Evolutionary conservation across 2,797 vertebrate genomes (phyloP).

Genomic region (Microctenopoma stevenorrisi): DNA sequence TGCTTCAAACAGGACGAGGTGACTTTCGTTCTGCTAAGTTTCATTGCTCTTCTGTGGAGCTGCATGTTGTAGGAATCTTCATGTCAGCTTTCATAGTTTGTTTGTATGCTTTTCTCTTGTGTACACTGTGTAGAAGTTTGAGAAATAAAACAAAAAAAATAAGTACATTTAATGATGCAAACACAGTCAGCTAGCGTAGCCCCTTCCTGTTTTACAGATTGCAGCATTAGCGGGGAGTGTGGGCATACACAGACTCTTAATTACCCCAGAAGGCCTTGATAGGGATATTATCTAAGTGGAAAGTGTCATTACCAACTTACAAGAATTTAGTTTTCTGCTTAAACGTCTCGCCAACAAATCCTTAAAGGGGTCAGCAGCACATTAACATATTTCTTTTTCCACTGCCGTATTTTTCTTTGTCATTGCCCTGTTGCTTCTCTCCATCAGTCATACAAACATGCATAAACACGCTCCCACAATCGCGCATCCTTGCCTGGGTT

Average conservation of each 20-base stretch:
- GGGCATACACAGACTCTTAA: constrained; percentile 14
- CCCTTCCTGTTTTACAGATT: background rate
- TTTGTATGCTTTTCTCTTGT: background rate
- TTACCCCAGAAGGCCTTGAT: constrained; percentile 13
- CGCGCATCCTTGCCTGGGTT: constrained; percentile 18
- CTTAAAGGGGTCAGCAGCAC: constrained; percentile 42
- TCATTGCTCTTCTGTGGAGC: background rate
- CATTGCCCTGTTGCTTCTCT: constrained; percentile 1
- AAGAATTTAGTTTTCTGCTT: constrained; percentile 24
- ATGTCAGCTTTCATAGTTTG: too few relatives aligned
- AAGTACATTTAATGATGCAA: constrained; percentile 8
- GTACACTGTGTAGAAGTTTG: background rate
- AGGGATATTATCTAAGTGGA: constrained; percentile 25
- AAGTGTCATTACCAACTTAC: constrained; percentile 14
- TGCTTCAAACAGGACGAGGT: background rate
- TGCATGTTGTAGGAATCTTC: background rate
- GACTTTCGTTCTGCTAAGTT: background rate
- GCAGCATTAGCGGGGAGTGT: constrained; percentile 10
- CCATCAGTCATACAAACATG: constrained; percentile 7
- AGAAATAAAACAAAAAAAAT: background rate
- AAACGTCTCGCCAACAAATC: constrained; percentile 33
- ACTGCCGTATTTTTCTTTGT: constrained; percentile 6
- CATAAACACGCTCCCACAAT: background rate
- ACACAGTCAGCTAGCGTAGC: background rate
- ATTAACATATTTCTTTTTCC: constrained; percentile 25